Evolutionary conservation across 2,113 vertebrate species (phyloP), one percentile per base, ranked within the genome.

Genomic region (Camelus bactrianus): DNA sequence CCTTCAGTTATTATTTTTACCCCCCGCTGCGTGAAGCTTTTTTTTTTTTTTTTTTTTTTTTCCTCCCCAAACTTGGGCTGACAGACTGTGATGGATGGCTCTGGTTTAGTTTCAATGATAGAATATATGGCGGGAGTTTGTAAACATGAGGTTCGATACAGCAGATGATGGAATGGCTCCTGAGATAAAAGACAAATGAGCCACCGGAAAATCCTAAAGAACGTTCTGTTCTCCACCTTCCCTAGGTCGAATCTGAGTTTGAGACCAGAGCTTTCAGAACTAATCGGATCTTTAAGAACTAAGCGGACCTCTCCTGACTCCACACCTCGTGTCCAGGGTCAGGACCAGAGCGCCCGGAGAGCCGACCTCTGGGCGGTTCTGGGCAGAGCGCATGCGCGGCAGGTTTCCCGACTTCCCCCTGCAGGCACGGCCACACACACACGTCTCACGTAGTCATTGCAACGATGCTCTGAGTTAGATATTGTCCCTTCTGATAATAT

Each of bases 361-460:
- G 0, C 19, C 35, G 26, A 0, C 42, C 86, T 70, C 22, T 15
- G 14, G 54, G n/a, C 4, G 67, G 35, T 50, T 52, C 12, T 80
- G 2, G n/a, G 67, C 32, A 84, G 28, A 91, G 24, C 0, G 2
- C 12, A 2, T 81, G 35, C 1, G 5, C 6, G 6, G 2, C 46
- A 50, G 42, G 12, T 48, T 24, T 26, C 14, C 24, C 5, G 15
- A 42, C 17, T 48, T 13, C 13, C 6, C 28, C 28, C 22, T 26
- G 2, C 32, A 38, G 79, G 42, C 6, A 26, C 22, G 75, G 42
- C 75, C n/a, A 35, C 17, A 86, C 42, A 86, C 42, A 56, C 28
- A 14, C 42, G 65, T 14, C 54, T 88, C 20, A 24, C 16, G 17
- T 6, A 58, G 22, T 12, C 13, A 52, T 6, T 54, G 28, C 64